These are phyloP conservation scores for Chaetodon trifasciatus DNA, from an alignment of 2,797 vertebrate genomes.

Conservation along the genomic window DNA sequence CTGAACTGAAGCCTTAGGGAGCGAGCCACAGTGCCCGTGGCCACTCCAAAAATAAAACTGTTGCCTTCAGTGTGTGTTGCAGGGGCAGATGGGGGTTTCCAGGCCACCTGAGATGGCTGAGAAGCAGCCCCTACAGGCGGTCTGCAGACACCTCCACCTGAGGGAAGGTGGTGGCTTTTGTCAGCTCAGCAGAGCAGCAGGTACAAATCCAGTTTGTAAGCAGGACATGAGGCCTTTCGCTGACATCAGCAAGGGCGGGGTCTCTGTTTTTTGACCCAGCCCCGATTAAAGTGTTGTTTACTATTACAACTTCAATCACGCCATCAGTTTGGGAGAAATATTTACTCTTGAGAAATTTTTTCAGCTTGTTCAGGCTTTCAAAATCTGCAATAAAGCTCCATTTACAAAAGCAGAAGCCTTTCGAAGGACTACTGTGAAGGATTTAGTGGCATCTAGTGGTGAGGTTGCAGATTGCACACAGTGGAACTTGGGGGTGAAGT, in stretches of 20 bases:
- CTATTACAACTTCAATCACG: background rate
- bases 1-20: slow-evolving; percentile 77
- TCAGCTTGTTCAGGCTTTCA: background rate
- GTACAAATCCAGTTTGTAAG: background rate
- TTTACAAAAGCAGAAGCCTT: background rate
- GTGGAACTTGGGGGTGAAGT: background rate
- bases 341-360: background rate
- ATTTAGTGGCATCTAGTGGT: too few relatives aligned
- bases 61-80: slow-evolving; percentile 75
- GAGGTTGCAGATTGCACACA: too few relatives aligned
- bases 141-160: slow-evolving; percentile 62
- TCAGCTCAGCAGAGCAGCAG: background rate
- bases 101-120: slow-evolving; percentile 79
- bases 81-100: slow-evolving; percentile 75
- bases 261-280: background rate
- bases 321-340: background rate
- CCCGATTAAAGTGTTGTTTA: background rate
- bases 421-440: too few relatives aligned
- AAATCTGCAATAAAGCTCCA: background rate
- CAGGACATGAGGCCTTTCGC: too few relatives aligned
- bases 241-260: background rate
- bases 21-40: slow-evolving; percentile 70
- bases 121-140: slow-evolving; percentile 74
- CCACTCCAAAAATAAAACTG: slow-evolving; percentile 89
- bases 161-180: background rate